Evolutionary conservation across 1,140 invertebrate species (phyloP).

Genomic region (Drosophila insularis): DNA sequence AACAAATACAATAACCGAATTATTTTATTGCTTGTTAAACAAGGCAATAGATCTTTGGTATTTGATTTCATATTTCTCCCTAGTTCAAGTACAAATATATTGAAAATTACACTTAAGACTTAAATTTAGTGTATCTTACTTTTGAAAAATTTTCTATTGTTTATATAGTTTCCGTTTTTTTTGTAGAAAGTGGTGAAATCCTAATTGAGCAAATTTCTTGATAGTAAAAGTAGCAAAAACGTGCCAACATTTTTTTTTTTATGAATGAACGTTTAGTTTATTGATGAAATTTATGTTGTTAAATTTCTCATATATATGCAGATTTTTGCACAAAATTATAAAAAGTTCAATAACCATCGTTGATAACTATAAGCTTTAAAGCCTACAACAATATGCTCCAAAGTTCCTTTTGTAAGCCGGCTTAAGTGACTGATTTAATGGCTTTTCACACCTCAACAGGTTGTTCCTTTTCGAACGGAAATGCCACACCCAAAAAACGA

Average conservation of each 20-base stretch:
- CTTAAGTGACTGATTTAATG: conserved; percentile 28
- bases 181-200: not conserved
- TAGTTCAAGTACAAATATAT: no score
- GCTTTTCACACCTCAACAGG: conserved; percentile 56
- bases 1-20: no score
- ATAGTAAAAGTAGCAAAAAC: conserved; percentile 35
- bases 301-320: conserved; percentile 29
- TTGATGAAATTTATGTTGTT: not conserved
- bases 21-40: no score
- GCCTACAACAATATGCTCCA: conserved; percentile 45
- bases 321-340: conserved; percentile 25
- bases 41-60: no score
- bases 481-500: conserved; percentile 38
- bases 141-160: no score
- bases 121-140: no score
- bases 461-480: conserved; percentile 63
- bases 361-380: conserved; percentile 35
- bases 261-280: conserved; percentile 6
- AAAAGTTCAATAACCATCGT: conserved; percentile 35
- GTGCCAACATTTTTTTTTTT: not conserved
- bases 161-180: no score
- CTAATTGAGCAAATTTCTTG: not conserved
- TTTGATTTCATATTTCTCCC: no score
- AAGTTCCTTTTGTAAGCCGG: conserved; percentile 44
- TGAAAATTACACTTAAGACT: no score